These are phyloP conservation scores for Odontophorus gujanensis DNA, from an alignment of 2,113 vertebrate species.

Conservation along the genomic window DNA sequence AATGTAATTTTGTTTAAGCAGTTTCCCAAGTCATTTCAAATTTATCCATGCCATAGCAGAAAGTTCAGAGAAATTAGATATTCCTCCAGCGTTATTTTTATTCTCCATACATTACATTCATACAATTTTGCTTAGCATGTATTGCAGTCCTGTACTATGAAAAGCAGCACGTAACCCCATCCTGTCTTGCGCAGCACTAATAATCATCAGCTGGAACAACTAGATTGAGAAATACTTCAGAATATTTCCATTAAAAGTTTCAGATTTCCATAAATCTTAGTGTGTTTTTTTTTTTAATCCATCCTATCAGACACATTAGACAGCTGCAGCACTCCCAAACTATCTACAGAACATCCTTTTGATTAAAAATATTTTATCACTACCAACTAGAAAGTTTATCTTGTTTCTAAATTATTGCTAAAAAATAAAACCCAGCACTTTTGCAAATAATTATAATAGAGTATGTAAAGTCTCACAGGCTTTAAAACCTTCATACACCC, in stretches of 20 bases:
- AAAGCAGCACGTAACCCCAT: not conserved
- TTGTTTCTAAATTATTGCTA: not conserved
- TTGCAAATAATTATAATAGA: rapidly evolving
- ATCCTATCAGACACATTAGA: rapidly evolving
- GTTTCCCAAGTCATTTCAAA: not conserved
- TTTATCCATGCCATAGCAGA: rapidly evolving
- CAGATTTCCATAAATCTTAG: not conserved
- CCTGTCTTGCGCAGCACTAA: not conserved
- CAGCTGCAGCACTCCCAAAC: not conserved
- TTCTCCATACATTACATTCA: rapidly evolving
- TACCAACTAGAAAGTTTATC: not conserved
- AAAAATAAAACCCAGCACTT: not conserved
- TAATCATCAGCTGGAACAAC: not conserved
- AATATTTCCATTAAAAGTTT: not conserved
- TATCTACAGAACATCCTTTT: not conserved
- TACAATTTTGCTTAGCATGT: not conserved
- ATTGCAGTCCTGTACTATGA: not conserved
- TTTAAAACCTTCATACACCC: not conserved
- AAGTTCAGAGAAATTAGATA: not conserved
- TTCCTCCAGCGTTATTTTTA: not conserved
- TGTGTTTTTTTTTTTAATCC: not conserved
- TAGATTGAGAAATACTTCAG: not conserved
- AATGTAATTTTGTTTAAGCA: not conserved
- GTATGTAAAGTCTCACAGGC: not conserved
- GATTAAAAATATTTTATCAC: not conserved